Evolutionary conservation across 30 jellyfish, hydroid and myxozoan genomes (phyloP).

Genomic region (Sanderia malayensis): DNA sequence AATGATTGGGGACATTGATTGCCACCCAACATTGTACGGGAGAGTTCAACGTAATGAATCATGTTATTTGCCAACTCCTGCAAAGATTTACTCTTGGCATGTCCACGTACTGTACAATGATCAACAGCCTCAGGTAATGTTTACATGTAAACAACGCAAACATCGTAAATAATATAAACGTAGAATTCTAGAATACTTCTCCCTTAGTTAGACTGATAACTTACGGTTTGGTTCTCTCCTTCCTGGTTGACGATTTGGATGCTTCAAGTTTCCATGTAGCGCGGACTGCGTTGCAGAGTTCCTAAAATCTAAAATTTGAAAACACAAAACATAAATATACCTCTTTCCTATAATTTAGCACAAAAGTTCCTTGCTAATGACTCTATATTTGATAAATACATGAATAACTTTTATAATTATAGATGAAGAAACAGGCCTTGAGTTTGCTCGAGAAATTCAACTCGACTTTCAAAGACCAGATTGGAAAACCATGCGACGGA

Average conservation of each 20-base stretch:
- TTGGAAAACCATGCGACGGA: constrained; percentile 29
- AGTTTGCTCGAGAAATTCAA: constrained; percentile 17
- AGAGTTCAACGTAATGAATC: not conserved
- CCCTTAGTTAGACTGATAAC: no score
- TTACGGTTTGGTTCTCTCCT: not conserved
- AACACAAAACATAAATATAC: no score
- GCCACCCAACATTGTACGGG: constrained; percentile 19
- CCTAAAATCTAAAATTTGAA: no score
- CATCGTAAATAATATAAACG: no score
- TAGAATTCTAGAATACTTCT: no score
- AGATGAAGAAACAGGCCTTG: constrained; percentile 40
- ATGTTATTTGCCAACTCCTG: constrained; percentile 2
- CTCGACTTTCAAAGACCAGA: not conserved
- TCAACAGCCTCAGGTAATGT: constrained; percentile 10
- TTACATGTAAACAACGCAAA: no score
- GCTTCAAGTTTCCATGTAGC: not conserved
- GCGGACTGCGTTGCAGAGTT: not conserved
- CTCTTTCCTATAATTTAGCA: not conserved
- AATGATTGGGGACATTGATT: not conserved
- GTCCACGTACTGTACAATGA: constrained; percentile 29
- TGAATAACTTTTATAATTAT: not conserved
- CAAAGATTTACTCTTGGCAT: constrained; percentile 31
- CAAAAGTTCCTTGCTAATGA: not conserved
- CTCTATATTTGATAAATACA: not conserved
- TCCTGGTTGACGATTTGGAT: no score